Evolutionary conservation across 2,888 invertebrate genomes (phyloP), one percentile per base, ranked within the genome.

Genomic region (Boloria selene): DNA sequence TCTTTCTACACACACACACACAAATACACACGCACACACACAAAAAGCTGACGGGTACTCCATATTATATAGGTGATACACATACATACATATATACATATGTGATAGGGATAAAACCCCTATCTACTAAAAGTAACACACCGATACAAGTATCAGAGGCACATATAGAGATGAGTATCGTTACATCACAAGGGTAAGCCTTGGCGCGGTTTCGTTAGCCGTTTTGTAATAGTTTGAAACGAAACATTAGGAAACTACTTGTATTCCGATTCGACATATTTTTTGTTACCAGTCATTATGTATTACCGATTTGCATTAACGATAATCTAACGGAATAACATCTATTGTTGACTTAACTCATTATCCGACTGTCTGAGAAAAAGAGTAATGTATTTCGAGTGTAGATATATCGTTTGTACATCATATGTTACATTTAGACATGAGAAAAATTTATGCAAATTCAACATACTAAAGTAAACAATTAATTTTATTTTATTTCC

Each of bases 161-260:
- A 22, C 49, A 31, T 55, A 60, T 58, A 26, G 49, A 61, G 55
- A 65, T 65, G 67, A 61, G 54, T 18, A 61, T 16, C 26, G 63
- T 72, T 70, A 68, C 70, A 61, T 68, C 68, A 67, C 67, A 65
- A 64, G 63, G 54, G 65, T 59, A 54, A 63, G 49, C 71, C 72
- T 69, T 69, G 72, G 38, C 55, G 70, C 54, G 17, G 64, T 71
- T 73, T 70, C 73, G 70, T 70, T 69, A 69, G 65, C 65, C 55
- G 61, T 74, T 61, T 60, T 52, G 70, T 62, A 74, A 74, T 64
- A 60, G 53, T 58, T 53, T 66, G 67, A 67, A 70, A 69, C 63
- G 55, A 68, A 61, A 67, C 58, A 67, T 79, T 77, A 75, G 73
- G 77, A 75, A 76, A 77, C 67, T 16, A 55, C 51, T 50, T 58